Percentiles rank a stretch among this genome's conserved stretches.
phyloP scores from a whole-genome alignment of 2,888 invertebrate genomes.

The Acanthoscelides obtectus region DNA sequence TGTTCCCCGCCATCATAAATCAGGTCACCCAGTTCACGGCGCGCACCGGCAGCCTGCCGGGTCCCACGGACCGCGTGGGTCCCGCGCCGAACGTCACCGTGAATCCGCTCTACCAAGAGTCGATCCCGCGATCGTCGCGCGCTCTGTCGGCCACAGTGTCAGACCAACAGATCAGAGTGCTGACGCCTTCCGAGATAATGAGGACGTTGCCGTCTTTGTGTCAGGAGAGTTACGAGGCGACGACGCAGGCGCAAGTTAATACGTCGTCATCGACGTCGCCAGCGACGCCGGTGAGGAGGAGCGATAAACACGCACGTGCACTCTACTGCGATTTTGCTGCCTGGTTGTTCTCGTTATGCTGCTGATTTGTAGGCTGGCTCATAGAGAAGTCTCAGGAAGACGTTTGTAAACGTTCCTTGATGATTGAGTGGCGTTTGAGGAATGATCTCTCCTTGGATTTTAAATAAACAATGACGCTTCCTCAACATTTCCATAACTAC shows the following conservation, averaged over 20 bases:
- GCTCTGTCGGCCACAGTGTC: conserved; percentile 37
- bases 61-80: conserved; percentile 52
- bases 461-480: too few relatives aligned
- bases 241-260: conserved; percentile 49
- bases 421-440: too few relatives aligned
- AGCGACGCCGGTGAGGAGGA: background rate
- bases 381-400: too few relatives aligned
- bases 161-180: conserved; percentile 83
- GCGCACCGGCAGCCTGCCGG: conserved; percentile 43
- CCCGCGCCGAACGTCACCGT: conserved; percentile 67
- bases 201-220: conserved; percentile 82
- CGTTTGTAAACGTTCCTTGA: too few relatives aligned
- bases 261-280: too few relatives aligned
- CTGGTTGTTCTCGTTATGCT: too few relatives aligned
- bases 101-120: conserved; percentile 52
- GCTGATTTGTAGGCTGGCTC: too few relatives aligned
- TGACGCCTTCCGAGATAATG: conserved; percentile 87
- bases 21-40: conserved; percentile 43
- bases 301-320: too few relatives aligned
- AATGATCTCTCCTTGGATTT: too few relatives aligned
- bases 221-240: conserved; percentile 63
- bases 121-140: conserved; percentile 16
- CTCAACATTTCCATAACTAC: too few relatives aligned
- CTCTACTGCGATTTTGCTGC: too few relatives aligned
- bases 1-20: conserved; percentile 6